Percentiles rank a stretch among this genome's conserved stretches.
phyloP scores from a whole-genome alignment of 2,113 vertebrate species.

The Gopherus flavomarginatus region DNA sequence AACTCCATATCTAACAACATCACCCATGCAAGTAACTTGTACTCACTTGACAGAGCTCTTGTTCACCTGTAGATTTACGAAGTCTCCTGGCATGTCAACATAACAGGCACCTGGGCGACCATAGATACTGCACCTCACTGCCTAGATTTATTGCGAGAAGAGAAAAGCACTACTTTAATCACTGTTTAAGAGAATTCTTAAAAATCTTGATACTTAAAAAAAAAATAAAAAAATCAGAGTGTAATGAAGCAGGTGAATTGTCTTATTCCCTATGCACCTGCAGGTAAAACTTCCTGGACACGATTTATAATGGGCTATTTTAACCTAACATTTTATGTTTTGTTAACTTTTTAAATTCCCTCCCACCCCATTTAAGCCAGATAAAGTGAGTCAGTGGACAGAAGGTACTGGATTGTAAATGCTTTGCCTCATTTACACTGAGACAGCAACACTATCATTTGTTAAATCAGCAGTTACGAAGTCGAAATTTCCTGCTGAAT shows the following conservation, averaged over 20 bases:
- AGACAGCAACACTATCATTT: background rate
- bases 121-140: constrained; percentile 92
- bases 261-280: background rate
- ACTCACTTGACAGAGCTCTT: constrained; percentile 86
- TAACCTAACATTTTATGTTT: background rate
- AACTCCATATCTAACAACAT: background rate
- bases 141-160: constrained; percentile 76
- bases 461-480: background rate
- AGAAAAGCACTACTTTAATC: background rate
- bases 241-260: background rate
- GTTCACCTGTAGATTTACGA: constrained; percentile 88
- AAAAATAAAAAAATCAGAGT: background rate
- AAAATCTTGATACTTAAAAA: background rate
- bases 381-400: background rate
- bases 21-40: background rate
- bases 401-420: background rate
- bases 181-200: background rate
- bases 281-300: background rate
- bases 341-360: background rate
- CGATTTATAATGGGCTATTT: background rate
- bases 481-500: background rate
- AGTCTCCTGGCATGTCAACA: constrained; percentile 93
- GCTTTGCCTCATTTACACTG: background rate
- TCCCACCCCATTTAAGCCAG: background rate
- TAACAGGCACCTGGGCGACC: constrained; percentile 96